phyloP scores from a whole-genome alignment of 30 jellyfish, hydroid and myxozoan species.

The Nemopilema nomurai region DNA sequence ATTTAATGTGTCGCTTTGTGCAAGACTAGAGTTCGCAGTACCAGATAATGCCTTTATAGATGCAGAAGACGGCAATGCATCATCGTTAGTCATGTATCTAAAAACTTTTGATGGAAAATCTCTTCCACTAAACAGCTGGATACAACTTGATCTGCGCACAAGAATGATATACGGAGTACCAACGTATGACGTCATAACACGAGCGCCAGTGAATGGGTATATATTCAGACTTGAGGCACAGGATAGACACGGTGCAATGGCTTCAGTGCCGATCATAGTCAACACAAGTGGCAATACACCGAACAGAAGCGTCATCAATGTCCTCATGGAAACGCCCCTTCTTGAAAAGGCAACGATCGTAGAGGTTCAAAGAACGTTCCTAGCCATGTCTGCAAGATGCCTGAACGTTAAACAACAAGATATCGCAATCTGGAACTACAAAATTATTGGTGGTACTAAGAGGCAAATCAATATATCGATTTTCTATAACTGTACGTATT shows the following conservation, averaged over 20 bases:
- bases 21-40: conserved; percentile 40
- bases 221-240: conserved; percentile 37
- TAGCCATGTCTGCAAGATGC: conserved; percentile 23
- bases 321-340: conserved; percentile 5
- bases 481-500: conserved; percentile 21
- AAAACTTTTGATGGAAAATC: conserved; percentile 20
- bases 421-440: conserved; percentile 29
- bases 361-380: conserved; percentile 22
- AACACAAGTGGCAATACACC: conserved; percentile 13
- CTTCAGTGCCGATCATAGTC: conserved; percentile 20
- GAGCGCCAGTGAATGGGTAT: conserved; percentile 64
- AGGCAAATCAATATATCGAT: conserved; percentile 24
- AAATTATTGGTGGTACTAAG: neutral
- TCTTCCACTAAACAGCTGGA: conserved; percentile 64
- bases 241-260: conserved; percentile 35
- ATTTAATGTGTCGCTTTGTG: conserved; percentile 24
- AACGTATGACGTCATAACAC: conserved; percentile 36
- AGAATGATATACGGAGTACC: conserved; percentile 70
- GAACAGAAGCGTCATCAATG: conserved; percentile 32
- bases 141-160: conserved; percentile 61
- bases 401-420: conserved; percentile 14
- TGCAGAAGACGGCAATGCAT: conserved; percentile 65
- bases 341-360: neutral
- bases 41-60: conserved; percentile 71
- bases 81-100: conserved; percentile 32